Percentiles rank a stretch among this genome's conserved stretches.
phyloP scores from a whole-genome alignment of 2,888 invertebrate species.

The Plebejus melissa region DNA sequence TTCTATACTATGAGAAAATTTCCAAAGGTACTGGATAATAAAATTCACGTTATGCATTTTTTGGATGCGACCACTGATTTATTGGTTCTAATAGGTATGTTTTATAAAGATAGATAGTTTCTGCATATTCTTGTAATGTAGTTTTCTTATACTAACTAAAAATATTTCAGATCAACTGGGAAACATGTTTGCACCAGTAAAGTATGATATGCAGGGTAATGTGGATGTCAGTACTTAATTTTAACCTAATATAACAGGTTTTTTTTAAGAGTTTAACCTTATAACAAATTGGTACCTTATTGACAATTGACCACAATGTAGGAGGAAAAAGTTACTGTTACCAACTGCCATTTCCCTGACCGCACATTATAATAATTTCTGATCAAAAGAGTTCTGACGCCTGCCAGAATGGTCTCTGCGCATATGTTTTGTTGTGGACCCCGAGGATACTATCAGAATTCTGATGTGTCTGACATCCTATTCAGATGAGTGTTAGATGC shows the following conservation, averaged over 20 bases:
- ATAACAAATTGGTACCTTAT: background rate
- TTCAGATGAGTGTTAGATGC: too few relatives aligned
- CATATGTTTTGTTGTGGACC: too few relatives aligned
- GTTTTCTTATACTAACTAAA: background rate
- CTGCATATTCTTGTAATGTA: background rate
- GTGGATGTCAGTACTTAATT: slow-evolving; percentile 79
- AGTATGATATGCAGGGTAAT: slow-evolving; percentile 87
- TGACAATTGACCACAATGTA: background rate
- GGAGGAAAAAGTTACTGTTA: background rate
- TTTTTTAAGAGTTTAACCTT: background rate
- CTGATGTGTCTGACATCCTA: too few relatives aligned
- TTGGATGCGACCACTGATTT: slow-evolving; percentile 80
- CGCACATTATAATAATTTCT: background rate
- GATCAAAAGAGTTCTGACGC: too few relatives aligned
- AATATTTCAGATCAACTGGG: slow-evolving; percentile 84
- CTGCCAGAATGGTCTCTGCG: too few relatives aligned
- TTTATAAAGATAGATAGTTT: too few relatives aligned
- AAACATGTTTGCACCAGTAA: slow-evolving; percentile 85
- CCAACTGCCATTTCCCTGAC: background rate
- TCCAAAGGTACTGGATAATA: slow-evolving; percentile 73
- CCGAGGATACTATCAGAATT: too few relatives aligned
- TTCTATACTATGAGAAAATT: slow-evolving; percentile 63
- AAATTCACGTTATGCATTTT: slow-evolving; percentile 80
- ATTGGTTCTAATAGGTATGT: slow-evolving; percentile 81
- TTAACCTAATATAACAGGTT: background rate